These are phyloP conservation scores for Rafetus swinhoei DNA, from an alignment of 2,113 vertebrate species.

Conservation along the genomic window DNA sequence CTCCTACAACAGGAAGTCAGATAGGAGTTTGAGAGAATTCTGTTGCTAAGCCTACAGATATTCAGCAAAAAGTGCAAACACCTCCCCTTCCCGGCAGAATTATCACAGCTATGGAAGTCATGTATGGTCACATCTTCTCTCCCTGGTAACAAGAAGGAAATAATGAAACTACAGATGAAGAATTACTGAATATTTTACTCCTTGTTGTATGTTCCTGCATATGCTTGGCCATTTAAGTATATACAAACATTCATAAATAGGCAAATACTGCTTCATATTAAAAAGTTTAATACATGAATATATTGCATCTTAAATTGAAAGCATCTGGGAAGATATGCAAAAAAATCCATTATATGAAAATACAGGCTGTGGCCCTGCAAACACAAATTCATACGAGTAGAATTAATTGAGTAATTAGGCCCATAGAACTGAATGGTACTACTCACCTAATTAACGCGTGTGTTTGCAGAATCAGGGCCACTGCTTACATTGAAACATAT, in stretches of 20 bases:
- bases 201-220: not conserved
- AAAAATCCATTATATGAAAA: not conserved
- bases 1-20: not conserved
- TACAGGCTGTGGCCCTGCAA: not conserved
- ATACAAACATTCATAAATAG: not conserved
- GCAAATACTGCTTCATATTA: not conserved
- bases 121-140: not conserved
- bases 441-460: not conserved
- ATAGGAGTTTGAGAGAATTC: too few relatives aligned
- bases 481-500: not conserved
- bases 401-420: not conserved
- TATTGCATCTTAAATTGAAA: not conserved
- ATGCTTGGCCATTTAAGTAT: not conserved
- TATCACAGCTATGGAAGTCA: not conserved
- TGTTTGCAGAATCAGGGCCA: not conserved
- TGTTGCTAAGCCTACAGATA: not conserved
- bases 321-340: not conserved
- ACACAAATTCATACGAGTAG: not conserved
- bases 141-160: not conserved
- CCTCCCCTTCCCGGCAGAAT: not conserved
- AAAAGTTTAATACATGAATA: not conserved
- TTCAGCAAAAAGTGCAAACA: not conserved
- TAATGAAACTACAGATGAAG: not conserved
- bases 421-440: not conserved
- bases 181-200: slow-evolving; percentile 18